Conservation (phyloP, 2,797 vertebrate genomes). For the Pteropus rufus region DNA sequence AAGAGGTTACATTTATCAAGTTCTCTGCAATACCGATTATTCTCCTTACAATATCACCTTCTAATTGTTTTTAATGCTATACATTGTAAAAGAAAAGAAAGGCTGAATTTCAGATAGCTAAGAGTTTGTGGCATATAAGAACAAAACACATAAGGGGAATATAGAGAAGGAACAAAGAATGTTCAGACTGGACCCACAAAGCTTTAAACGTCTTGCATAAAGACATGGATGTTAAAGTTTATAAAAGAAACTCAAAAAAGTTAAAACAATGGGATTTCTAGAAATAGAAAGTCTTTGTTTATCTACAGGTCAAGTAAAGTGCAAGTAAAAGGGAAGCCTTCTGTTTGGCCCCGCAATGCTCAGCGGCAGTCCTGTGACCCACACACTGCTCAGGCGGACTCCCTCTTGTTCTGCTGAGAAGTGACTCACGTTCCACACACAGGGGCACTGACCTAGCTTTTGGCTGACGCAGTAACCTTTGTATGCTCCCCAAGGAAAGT, state of each 20-base stretch:
- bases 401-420: slow-evolving; percentile 33
- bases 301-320: slow-evolving; percentile 71
- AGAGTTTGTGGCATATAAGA: neutral
- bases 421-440: neutral
- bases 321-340: slow-evolving; percentile 67
- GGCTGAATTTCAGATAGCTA: slow-evolving; percentile 2
- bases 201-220: slow-evolving; percentile 16
- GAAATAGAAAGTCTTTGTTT: slow-evolving; percentile 79
- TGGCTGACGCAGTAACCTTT: neutral
- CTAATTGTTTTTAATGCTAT: neutral
- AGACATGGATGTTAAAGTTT: slow-evolving; percentile 56
- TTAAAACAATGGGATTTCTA: slow-evolving; percentile 68
- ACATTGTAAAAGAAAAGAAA: neutral
- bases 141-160: neutral
- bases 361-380: neutral
- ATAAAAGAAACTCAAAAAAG: slow-evolving; percentile 67
- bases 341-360: slow-evolving; percentile 23
- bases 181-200: neutral
- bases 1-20: neutral
- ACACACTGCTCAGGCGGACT: neutral
- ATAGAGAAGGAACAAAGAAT: neutral
- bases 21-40: neutral
- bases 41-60: neutral
- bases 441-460: neutral
- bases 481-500: neutral